Evolutionary conservation across 1,140 invertebrate genomes (phyloP), one percentile per base, ranked within the genome.

Genomic region (Aphaenogaster floridana): DNA sequence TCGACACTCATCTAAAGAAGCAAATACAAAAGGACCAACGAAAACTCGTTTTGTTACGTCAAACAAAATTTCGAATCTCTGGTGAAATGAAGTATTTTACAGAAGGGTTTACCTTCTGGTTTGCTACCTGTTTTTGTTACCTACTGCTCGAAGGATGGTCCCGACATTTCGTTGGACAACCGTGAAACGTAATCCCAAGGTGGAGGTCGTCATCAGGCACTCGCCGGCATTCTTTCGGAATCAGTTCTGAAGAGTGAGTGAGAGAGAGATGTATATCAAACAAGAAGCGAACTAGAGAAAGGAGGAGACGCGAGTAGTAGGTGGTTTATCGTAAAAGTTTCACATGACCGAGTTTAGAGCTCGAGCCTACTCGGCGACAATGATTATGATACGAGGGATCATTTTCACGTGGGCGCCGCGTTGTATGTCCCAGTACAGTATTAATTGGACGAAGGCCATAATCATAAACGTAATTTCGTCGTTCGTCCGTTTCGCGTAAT

Each of bases 391-490:
- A 91, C 74, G 90, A 77, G 81, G 84, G 81, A 93, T 93, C 89
- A 79, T 92, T 92, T 93, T 90, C 88, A 89, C 91, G 91, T 92
- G 80, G 87, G 88, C 77, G 88, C 77, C 69, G 88, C 68, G 52
- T 71, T 50, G 42, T 13, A 28, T 69, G 61, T 42, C 36, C 80
- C 54, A 74, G 57, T 68, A 48, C 76, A 28, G 89, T 76, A 88
- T 84, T 94, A 94, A 94, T 94, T 94, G 89, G 76, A 74, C 89
- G 91, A 91, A 94, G 93, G 93, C 92, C 93, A 93, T 92, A 94
- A 93, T 93, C 92, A 93, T 93, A 87, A 93, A 88, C 80, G 89
- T 92, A 89, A 91, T 90, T 91, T 83, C 64, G 59, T 69, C 80
- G 57, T 57, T 54, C 57, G 13, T 57, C 61, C 66, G 52, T 57